Evolutionary conservation across 2,888 invertebrate genomes (phyloP).

Genomic region (Ophion costatus): DNA sequence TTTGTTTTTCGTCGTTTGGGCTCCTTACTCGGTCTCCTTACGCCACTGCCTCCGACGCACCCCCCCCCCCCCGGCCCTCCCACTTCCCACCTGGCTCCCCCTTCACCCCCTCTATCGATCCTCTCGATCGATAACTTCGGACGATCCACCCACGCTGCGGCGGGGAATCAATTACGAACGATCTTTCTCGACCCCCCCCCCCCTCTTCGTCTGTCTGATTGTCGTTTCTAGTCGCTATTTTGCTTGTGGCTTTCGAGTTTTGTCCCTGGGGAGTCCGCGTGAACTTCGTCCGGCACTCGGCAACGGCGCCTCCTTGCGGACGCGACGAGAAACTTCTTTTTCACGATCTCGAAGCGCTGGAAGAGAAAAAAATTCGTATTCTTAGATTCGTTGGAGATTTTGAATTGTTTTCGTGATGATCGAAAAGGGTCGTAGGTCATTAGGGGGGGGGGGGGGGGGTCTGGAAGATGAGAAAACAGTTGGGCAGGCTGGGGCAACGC

Average conservation of each 20-base stretch:
- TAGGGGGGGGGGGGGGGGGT: too few species aligned
- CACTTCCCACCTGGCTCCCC: background rate
- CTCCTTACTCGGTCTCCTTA: too few species aligned
- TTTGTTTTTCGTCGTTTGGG: slow-evolving; percentile 17
- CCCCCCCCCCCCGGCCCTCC: slow-evolving; percentile 8
- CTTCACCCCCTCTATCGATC: background rate
- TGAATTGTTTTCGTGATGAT: too few species aligned
- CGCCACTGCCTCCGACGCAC: too few species aligned
- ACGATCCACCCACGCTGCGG: background rate
- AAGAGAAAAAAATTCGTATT: too few species aligned
- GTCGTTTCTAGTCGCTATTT: background rate
- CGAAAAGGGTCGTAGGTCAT: too few species aligned
- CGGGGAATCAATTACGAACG: background rate
- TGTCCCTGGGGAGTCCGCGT: background rate
- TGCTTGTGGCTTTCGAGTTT: background rate
- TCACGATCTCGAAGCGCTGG: too few species aligned
- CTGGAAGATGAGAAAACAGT: too few species aligned
- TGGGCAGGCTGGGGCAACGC: too few species aligned
- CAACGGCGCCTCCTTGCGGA: background rate
- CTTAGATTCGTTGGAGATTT: too few species aligned
- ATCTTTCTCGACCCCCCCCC: background rate
- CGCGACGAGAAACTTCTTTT: background rate
- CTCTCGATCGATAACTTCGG: slow-evolving; percentile 16
- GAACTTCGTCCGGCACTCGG: background rate
- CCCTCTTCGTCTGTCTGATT: background rate